phyloP scores from a whole-genome alignment of 2,113 vertebrate genomes.

The Syngnathus floridae region DNA sequence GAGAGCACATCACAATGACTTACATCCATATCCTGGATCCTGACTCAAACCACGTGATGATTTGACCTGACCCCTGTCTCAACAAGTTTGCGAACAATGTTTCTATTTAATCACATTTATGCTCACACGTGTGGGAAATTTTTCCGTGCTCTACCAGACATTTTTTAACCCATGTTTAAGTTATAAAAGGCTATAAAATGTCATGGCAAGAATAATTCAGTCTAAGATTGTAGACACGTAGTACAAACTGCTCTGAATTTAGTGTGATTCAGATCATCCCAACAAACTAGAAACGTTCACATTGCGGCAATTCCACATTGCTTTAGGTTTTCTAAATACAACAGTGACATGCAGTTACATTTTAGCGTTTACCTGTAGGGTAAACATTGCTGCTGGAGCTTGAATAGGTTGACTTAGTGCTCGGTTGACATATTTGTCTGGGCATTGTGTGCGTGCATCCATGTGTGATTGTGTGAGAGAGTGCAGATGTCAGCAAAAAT shows the following conservation, averaged over 20 bases:
- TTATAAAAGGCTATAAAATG: background rate
- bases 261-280: no score
- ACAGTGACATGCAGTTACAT: background rate
- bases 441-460: conserved; percentile 16
- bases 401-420: conserved; percentile 45
- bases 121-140: background rate
- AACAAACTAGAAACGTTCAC: no score
- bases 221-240: background rate
- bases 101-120: background rate
- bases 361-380: conserved; percentile 43
- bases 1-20: background rate
- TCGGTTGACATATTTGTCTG: conserved; percentile 36
- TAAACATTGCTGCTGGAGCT: conserved; percentile 40
- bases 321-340: conserved; percentile 20
- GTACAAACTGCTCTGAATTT: no score
- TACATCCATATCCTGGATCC: background rate
- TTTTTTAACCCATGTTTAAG: background rate
- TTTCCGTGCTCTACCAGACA: background rate
- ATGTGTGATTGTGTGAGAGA: conserved; percentile 36
- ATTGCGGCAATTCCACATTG: no score
- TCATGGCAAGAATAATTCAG: background rate
- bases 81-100: background rate
- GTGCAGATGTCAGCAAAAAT: conserved; percentile 52
- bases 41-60: background rate
- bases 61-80: background rate